A percentile compares a stretch with the other conserved stretches of the same genome.
Evolutionary conservation across 2,888 invertebrate species (phyloP).

Genomic region (Isotomurus palustris): DNA sequence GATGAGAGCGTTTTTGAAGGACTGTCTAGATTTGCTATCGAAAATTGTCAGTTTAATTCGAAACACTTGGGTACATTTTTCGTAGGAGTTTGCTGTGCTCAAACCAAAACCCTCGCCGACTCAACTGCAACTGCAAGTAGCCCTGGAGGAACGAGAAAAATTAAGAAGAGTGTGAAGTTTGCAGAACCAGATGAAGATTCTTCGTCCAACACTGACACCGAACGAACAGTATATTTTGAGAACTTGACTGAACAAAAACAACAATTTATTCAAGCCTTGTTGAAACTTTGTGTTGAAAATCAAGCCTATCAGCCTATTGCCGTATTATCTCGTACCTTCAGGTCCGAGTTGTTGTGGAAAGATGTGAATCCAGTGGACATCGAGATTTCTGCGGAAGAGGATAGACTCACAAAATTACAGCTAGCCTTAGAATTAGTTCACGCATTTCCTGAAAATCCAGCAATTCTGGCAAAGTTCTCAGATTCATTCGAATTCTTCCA

Average conservation of each 20-base stretch:
- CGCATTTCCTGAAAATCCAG: conserved; percentile 21
- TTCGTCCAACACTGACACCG: too few relatives aligned
- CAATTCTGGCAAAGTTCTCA: conserved; percentile 24
- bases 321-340: conserved; percentile 15
- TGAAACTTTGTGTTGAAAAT: neutral
- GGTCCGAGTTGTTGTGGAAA: conserved; percentile 10
- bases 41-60: conserved; percentile 12
- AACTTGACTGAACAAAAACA: conserved; percentile 16
- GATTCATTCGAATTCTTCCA: conserved; percentile 28
- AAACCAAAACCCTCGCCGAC: neutral
- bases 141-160: neutral
- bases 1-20: conserved; percentile 16
- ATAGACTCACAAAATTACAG: conserved; percentile 14
- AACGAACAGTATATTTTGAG: neutral
- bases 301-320: conserved; percentile 15
- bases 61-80: conserved; percentile 30
- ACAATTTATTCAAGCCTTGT: conserved; percentile 15
- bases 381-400: conserved; percentile 14
- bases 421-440: conserved; percentile 30
- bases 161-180: conserved; percentile 4
- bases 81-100: conserved; percentile 14
- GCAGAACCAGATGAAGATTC: neutral
- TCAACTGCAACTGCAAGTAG: conserved; percentile 1
- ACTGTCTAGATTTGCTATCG: conserved; percentile 14
- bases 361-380: conserved; percentile 13